Evolutionary conservation across 2,888 invertebrate species (phyloP).

Genomic region (Cabera pusaria): DNA sequence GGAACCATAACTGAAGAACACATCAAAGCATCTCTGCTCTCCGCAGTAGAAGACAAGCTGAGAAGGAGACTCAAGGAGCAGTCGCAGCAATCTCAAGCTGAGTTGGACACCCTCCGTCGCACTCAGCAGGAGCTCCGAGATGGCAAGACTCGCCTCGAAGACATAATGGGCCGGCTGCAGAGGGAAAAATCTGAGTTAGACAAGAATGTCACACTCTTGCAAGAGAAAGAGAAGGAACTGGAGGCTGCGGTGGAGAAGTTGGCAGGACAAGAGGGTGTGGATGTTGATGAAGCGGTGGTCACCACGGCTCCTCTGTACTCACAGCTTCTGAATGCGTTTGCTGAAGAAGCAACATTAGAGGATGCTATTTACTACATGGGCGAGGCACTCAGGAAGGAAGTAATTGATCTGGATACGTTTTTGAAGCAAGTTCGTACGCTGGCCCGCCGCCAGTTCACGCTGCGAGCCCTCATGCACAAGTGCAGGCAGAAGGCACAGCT

Average conservation of each 20-base stretch:
- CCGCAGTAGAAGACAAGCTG: constrained; percentile 98
- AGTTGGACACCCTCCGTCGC: constrained; percentile 93
- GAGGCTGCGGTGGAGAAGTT: constrained; percentile 90
- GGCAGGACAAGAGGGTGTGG: constrained; percentile 90
- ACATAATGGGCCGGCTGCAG: constrained; percentile 89
- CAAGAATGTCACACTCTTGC: constrained; percentile 91
- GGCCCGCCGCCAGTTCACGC: constrained; percentile 97
- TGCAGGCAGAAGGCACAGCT: constrained; percentile 97
- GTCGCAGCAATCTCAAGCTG: constrained; percentile 95
- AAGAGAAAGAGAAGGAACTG: constrained; percentile 94
- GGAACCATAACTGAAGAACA: constrained; percentile 98
- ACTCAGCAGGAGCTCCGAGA: constrained; percentile 94
- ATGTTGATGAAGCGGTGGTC: constrained; percentile 98
- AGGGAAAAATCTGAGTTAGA: constrained; percentile 92
- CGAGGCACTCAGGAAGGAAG: constrained; percentile 95
- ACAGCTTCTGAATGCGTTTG: constrained; percentile 97
- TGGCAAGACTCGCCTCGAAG: constrained; percentile 92
- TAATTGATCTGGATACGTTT: constrained; percentile 97
- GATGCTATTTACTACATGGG: constrained; percentile 99
- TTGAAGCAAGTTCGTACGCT: constrained; percentile 97
- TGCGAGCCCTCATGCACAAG: constrained; percentile 97
- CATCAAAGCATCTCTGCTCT: constrained; percentile 95
- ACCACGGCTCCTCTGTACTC: constrained; percentile 98
- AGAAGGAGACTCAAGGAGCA: constrained; percentile 93
- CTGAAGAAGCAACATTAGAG: constrained; percentile 98